Conservation (phyloP, 2,888 invertebrate species). For the Hecatera dysodea region DNA sequence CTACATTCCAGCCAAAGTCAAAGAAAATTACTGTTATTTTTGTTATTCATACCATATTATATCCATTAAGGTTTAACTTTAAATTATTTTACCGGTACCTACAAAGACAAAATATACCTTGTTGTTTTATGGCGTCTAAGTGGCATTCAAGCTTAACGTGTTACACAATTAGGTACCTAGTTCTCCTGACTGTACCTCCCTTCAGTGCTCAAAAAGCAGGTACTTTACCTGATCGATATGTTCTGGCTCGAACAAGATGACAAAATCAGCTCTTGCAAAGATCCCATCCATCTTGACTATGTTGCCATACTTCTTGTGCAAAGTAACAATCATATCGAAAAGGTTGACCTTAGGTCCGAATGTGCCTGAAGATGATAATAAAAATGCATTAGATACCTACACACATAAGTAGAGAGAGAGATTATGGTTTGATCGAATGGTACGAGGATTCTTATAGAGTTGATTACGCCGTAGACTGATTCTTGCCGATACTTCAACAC, state of each 20-base stretch:
- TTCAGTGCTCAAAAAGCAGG: not conserved
- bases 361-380: constrained; percentile 72
- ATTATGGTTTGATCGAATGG: not conserved
- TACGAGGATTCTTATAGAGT: not conserved
- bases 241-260: constrained; percentile 82
- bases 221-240: constrained; percentile 76
- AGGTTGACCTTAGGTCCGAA: constrained; percentile 77
- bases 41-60: too few relatives aligned
- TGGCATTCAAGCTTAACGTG: not conserved
- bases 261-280: constrained; percentile 76
- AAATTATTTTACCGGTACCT: too few relatives aligned
- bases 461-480: too few relatives aligned
- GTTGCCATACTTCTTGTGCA: constrained; percentile 78
- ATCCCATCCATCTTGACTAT: constrained; percentile 82
- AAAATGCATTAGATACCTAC: not conserved
- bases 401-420: not conserved
- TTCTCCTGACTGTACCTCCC: not conserved
- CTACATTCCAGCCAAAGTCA: too few relatives aligned
- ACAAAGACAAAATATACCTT: too few relatives aligned
- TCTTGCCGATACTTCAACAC: too few relatives aligned
- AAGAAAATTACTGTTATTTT: too few relatives aligned
- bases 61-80: too few relatives aligned
- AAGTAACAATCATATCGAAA: constrained; percentile 70
- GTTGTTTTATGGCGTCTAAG: too few relatives aligned
- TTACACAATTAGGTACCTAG: not conserved